These are phyloP conservation scores for Nannospalax galili DNA, from an alignment of 2,113 vertebrate genomes.

Conservation along the genomic window DNA sequence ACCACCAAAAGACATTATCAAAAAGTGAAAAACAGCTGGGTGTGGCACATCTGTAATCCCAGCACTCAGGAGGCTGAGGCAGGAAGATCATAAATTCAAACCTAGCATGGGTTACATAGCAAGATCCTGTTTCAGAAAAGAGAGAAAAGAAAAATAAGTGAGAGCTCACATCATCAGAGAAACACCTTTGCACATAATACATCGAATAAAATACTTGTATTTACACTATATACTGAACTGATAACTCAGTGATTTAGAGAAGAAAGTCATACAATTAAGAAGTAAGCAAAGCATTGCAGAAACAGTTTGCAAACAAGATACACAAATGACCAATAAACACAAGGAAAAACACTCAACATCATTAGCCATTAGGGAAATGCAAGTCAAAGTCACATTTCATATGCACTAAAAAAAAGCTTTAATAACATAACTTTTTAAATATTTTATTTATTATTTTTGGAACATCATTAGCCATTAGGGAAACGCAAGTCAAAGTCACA, in stretches of 20 bases:
- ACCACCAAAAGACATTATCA: neutral
- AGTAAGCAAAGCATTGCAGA: neutral
- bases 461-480: neutral
- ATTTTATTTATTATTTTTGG: too few species aligned
- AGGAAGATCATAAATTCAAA: neutral
- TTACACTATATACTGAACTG: neutral
- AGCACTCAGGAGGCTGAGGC: neutral
- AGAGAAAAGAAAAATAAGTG: neutral
- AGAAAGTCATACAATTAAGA: neutral
- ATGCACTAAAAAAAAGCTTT: neutral
- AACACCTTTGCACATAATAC: neutral
- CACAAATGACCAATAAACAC: neutral
- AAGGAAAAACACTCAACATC: neutral
- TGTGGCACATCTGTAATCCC: neutral
- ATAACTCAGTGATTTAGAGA: neutral
- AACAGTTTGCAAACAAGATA: neutral
- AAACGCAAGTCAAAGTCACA: slow-evolving; percentile 11
- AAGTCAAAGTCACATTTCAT: slow-evolving; percentile 3
- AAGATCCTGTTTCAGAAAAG: neutral
- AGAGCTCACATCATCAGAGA: neutral
- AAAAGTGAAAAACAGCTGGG: neutral
- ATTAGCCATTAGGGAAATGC: neutral
- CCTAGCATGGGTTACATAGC: neutral
- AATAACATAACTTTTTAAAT: too few species aligned
- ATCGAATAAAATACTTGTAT: neutral